Conservation (phyloP, 92 coral and sea anemone genomes). For the Chrysogorgia sp. region DNA sequence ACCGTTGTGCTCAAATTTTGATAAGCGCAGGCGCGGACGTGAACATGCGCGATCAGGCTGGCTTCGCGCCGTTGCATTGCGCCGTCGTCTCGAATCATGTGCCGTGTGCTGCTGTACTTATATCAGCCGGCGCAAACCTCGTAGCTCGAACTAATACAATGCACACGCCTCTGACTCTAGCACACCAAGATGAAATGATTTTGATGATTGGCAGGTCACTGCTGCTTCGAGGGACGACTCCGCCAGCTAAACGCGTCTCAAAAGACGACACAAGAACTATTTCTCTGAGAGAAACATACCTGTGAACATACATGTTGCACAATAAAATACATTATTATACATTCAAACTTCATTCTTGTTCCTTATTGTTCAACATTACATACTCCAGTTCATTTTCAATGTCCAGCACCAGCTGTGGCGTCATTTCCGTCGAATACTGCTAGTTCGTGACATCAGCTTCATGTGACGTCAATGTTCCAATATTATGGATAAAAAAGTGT, state of each 20-base stretch:
- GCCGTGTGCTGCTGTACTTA: conserved; percentile 71
- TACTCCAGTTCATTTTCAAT: too few species aligned
- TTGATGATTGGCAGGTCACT: conserved; percentile 76
- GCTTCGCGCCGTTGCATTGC: conserved; percentile 86
- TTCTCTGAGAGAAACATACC: conserved; percentile 18
- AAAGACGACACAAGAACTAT: neutral
- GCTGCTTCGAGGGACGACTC: conserved; percentile 40
- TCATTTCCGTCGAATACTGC: too few species aligned
- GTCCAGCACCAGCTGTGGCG: too few species aligned
- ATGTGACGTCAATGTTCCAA: too few species aligned
- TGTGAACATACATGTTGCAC: neutral
- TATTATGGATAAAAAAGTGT: too few species aligned
- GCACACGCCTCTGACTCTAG: conserved; percentile 66
- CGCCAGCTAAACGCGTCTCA: neutral
- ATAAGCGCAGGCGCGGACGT: conserved; percentile 87
- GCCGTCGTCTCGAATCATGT: conserved; percentile 85
- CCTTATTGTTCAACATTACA: too few species aligned
- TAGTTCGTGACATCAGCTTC: too few species aligned
- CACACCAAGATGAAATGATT: conserved; percentile 70
- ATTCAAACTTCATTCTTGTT: too few species aligned
- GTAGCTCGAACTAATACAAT: conserved; percentile 62
- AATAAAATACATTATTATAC: too few species aligned
- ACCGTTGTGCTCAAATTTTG: conserved; percentile 82
- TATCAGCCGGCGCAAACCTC: conserved; percentile 82
- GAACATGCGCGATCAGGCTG: conserved; percentile 56